Conservation (phyloP, 2,797 vertebrate species). For the Aselliscus stoliczkanus region DNA sequence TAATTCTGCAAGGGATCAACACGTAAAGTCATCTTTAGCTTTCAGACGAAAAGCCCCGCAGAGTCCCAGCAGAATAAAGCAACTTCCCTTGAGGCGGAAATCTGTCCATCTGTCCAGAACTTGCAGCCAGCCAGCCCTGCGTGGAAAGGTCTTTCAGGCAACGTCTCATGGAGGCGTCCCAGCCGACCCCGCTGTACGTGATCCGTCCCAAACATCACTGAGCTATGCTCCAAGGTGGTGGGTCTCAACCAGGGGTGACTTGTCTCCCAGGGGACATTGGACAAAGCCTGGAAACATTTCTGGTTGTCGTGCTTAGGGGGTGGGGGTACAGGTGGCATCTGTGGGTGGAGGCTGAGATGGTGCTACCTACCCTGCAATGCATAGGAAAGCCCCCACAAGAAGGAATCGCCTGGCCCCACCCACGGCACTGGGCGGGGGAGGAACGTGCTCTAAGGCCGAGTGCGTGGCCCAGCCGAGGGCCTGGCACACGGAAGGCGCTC, state of each 20-base stretch:
- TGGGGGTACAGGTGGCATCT: fast-evolving
- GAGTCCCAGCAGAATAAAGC: too few relatives aligned
- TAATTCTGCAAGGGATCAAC: too few relatives aligned
- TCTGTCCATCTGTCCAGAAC: too few relatives aligned
- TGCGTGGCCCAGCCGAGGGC: neutral
- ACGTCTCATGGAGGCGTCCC: too few relatives aligned
- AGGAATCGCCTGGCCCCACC: neutral
- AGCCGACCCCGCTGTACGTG: too few relatives aligned
- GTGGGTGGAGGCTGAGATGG: neutral
- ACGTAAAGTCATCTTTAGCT: too few relatives aligned
- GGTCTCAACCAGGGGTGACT: fast-evolving
- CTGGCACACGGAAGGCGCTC: too few relatives aligned
- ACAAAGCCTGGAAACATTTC: neutral
- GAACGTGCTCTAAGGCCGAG: neutral
- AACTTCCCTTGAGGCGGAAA: neutral
- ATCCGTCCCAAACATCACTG: neutral
- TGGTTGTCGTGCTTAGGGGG: fast-evolving
- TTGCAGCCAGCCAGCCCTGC: neutral
- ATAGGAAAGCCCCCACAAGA: too few relatives aligned
- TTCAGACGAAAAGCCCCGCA: neutral
- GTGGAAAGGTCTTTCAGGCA: too few relatives aligned
- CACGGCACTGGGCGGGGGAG: neutral
- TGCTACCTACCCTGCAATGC: too few relatives aligned
- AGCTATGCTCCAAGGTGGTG: neutral
- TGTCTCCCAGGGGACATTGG: too few relatives aligned